Evolutionary conservation across 2,888 invertebrate species (phyloP), one percentile per base, ranked within the genome.

Genomic region (Marasmarcha lunaedactyla): DNA sequence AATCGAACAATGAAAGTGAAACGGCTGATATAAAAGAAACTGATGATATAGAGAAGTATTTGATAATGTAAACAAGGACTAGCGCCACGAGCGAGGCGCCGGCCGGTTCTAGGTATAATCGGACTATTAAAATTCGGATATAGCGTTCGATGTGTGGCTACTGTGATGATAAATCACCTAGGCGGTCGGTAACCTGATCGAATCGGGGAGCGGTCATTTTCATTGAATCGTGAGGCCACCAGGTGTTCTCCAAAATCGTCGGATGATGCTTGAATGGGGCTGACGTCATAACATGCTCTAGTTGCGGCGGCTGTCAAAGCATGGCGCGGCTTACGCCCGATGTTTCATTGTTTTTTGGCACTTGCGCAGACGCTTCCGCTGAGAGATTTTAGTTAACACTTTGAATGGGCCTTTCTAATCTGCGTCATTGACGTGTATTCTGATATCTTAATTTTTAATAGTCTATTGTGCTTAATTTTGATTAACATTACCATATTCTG

Each of bases 231-330:
- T 9, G 11, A 30, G 30, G 30, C 30, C 30, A 30, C 30, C 30
- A 30, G 30, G 30, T 30, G 30, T 30, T 30, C 9, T 30, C 30
- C 30, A n/a, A 30, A 30, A n/a, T 30, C 11, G 30, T 30, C 30
- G 30, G 30, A 30, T 30, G 9, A 30, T 30, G 30, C n/a, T 9
- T 30, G 30, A 30, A 30, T 30, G 30, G 30, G 63, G 57, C 42
- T 73, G 73, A 73, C 70, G 71, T 73, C 72, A 74, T 43, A 50
- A 42, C 50, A 69, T 69, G 72, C 70, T 72, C 74, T 60, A 71
- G 71, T 74, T 72, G 48, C 59, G 63, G 69, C 46, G 61, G 53
- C 53, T 52, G 54, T 56, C 59, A 53, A 58, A 61, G 59, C 57
- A 52, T 58, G 59, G 57, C 53, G 55, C 59, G 52, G 45, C 52